Conservation (phyloP, 2,888 invertebrate species). For the Caenorhabditis sulstoni region DNA sequence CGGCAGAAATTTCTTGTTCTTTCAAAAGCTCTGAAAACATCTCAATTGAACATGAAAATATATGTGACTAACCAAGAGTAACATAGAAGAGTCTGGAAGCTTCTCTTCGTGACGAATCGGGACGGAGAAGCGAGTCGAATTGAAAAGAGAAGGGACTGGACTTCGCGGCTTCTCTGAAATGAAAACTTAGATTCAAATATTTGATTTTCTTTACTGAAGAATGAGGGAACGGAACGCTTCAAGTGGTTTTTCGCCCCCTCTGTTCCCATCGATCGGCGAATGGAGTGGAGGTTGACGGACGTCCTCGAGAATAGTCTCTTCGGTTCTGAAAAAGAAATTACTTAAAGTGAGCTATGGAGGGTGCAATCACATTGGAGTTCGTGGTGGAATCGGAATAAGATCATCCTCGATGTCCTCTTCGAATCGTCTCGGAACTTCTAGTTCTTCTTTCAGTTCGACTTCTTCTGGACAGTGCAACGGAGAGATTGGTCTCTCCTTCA, state of each 20-base stretch:
- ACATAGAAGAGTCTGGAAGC: conserved; percentile 29
- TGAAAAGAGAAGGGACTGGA: conserved; percentile 1
- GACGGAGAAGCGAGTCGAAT: background rate
- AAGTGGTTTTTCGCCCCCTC: background rate
- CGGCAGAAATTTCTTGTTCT: conserved; percentile 6
- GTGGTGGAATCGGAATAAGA: background rate
- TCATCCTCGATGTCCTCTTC: background rate
- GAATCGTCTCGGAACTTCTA: conserved; percentile 2
- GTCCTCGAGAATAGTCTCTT: background rate
- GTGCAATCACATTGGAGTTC: background rate
- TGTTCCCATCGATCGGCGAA: background rate
- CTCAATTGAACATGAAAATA: background rate
- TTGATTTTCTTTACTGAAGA: background rate
- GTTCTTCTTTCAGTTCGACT: background rate
- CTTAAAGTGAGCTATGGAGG: too few species aligned
- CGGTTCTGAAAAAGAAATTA: background rate
- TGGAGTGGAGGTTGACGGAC: too few species aligned
- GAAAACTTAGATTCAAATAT: background rate
- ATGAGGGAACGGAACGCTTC: background rate
- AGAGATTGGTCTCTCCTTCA: conserved; percentile 11
- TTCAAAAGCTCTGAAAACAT: conserved; percentile 21
- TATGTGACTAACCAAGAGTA: conserved; percentile 2
- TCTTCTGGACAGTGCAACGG: background rate
- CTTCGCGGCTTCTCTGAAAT: conserved; percentile 9
- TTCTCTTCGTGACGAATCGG: conserved; percentile 7